Evolutionary conservation across 2,888 invertebrate genomes (phyloP), one percentile per base, ranked within the genome.

Genomic region (Mythimna lalbum): DNA sequence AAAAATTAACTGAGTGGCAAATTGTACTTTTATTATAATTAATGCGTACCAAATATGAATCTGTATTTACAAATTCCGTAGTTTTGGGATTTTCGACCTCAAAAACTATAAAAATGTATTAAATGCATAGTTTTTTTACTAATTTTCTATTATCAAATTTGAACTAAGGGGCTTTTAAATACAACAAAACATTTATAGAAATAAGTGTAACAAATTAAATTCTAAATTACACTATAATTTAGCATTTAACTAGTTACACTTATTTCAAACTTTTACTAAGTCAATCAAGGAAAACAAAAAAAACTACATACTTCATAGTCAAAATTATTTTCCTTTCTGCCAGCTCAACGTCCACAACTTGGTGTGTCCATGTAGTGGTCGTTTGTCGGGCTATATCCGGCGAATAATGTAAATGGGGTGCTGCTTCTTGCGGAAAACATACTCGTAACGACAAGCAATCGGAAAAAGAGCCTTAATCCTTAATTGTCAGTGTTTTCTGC

Each of bases 401-500:
- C 36, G 5, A 62, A 57, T 59, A 59, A 75, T 65, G 53, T 63
- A 50, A 36, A 64, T 21, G 4, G 12, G 39, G 61, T 63, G 76
- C 49, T 59, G 14, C 36, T 69, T 69, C 56, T 52, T 61, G 33
- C 69, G 64, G 62, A 55, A 39, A 64, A 55, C 69, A 50, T 21
- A 69, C 76, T 69, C 64, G 27, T 80, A 59, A 68, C n/a, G 21
- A 31, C 56, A 50, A 31, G 56, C 69, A 80, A 80, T 69, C 76
- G 76, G 64, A 55, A 69, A 64, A n/a, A 50, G 47, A 62, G 21
- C 43, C 62, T 50, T 62, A 57, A 36, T 60, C 31, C 53, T 50
- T 53, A 62, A 78, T 49, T 52, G 23, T 39, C 63, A 31, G 19
- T 56, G 36, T 10, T 19, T n/a, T 63, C 53, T n/a, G 55, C 31